Conservation (phyloP, 2,888 invertebrate species). For the Dryadula phaetusa region DNA sequence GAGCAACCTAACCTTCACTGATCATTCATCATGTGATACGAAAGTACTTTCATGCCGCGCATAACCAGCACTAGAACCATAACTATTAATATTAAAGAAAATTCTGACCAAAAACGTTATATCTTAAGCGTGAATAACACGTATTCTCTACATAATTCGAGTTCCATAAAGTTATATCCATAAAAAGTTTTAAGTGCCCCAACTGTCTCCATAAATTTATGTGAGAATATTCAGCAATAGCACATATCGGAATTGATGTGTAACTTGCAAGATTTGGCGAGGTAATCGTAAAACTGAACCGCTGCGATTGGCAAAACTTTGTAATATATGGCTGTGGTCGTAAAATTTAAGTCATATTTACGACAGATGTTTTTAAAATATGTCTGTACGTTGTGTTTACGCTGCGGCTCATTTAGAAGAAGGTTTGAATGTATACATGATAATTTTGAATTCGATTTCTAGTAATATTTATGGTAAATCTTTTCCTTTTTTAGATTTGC, state of each 20-base stretch:
- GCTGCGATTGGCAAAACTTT: constrained; percentile 64
- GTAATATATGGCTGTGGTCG: constrained; percentile 56
- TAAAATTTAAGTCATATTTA: constrained; percentile 43
- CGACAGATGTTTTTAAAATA: neutral
- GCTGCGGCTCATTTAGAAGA: neutral
- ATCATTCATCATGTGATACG: neutral
- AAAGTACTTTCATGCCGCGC: neutral
- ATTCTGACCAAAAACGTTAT: neutral
- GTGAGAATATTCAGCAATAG: constrained; percentile 34
- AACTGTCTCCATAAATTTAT: constrained; percentile 34
- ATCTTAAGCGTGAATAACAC: constrained; percentile 8
- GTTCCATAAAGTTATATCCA: constrained; percentile 29
- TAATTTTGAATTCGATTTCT: neutral
- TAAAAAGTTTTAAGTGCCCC: constrained; percentile 41
- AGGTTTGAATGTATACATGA: neutral
- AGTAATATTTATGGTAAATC: no score
- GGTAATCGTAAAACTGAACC: constrained; percentile 65
- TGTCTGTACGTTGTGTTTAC: neutral
- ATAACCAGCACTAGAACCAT: neutral
- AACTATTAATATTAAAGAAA: constrained; percentile 5
- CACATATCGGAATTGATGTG: constrained; percentile 35
- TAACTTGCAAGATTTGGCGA: constrained; percentile 36
- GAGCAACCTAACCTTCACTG: neutral
- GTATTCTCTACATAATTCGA: constrained; percentile 3
- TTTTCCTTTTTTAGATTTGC: no score